These are phyloP conservation scores for Drosophila saltans DNA, from an alignment of 1,140 invertebrate genomes.

Conservation along the genomic window DNA sequence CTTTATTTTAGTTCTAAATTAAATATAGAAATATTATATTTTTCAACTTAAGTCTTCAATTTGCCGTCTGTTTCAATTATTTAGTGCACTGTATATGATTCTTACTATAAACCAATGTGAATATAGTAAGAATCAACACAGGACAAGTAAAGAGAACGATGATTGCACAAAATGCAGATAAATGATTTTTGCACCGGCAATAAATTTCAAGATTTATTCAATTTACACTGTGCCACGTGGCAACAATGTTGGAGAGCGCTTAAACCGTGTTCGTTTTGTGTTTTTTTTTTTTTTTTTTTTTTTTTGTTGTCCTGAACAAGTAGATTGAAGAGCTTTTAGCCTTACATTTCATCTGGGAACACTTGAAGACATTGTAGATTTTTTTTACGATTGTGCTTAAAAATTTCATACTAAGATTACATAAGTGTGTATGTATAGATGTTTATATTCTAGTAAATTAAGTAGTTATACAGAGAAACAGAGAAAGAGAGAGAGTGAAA, in stretches of 20 bases:
- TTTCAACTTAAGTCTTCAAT: too few species aligned
- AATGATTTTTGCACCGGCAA: not conserved
- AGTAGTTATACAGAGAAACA: not conserved
- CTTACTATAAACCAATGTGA: not conserved
- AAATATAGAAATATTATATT: too few species aligned
- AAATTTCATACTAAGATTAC: not conserved
- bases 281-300: too few species aligned
- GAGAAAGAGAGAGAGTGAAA: too few species aligned
- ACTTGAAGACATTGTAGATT: slow-evolving; percentile 2
- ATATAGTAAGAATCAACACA: not conserved
- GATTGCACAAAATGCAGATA: not conserved
- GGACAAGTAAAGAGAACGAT: not conserved
- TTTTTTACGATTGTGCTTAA: slow-evolving; percentile 7
- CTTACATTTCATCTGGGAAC: not conserved
- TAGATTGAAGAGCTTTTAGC: not conserved
- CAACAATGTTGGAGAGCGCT: slow-evolving; percentile 4
- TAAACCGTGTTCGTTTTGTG: not conserved
- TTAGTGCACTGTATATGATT: not conserved
- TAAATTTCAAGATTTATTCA: slow-evolving; percentile 6
- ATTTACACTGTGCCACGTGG: not conserved
- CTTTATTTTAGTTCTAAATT: too few species aligned
- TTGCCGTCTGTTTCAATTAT: too few species aligned
- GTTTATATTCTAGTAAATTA: not conserved
- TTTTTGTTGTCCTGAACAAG: not conserved
- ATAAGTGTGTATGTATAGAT: not conserved